Evolutionary conservation across 2,797 vertebrate genomes (phyloP), one percentile per base, ranked within the genome.

Genomic region (Malacoraja senta): DNA sequence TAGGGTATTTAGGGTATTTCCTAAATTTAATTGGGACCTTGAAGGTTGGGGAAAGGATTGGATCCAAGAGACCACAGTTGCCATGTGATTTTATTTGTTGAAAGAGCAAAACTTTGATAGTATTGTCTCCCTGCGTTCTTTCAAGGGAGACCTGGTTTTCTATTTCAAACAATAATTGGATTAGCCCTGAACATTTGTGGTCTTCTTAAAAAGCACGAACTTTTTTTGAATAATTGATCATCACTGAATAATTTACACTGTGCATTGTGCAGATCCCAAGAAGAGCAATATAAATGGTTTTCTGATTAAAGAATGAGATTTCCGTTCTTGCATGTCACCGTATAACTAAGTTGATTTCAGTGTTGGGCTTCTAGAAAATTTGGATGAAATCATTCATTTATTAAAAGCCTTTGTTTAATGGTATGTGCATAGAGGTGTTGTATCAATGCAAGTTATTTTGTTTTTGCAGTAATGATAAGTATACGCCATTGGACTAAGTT

Each of bases 141-240:
- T 76, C 38, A 74, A 53, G 9, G 17, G 90, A 76, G 26, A 61
- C 21, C 81, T 74, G 38, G 90, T 74, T 92, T 92, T 92, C 32
- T n/a, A 74, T 92, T 92, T 17, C 90, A 74, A 91, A 76, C 15
- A 44, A 74, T 44, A 76, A 58, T 76, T 92, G 24, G 35, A 76
- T n/a, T 38, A 76, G 21, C 44, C 71, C 90, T 58, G 72, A 92
- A 24, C 44, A 76, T 76, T 92, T 92, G 44, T 53, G 90, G 71
- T 29, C 38, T 92, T 92, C 90, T 53, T 76, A 76, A 53, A 88
- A 68, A 3, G n/a, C 84, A 88, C 84, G 21, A 65, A 63, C 84
- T 58, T 74, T 84, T 92, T 92, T 92, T 92, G 12, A 92, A 92
- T 92, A 74, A 76, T 58, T 91, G 24, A 92, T 74, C 10, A 38